Conservation (phyloP, 2,888 invertebrate genomes). For the Ellobium chinense region DNA sequence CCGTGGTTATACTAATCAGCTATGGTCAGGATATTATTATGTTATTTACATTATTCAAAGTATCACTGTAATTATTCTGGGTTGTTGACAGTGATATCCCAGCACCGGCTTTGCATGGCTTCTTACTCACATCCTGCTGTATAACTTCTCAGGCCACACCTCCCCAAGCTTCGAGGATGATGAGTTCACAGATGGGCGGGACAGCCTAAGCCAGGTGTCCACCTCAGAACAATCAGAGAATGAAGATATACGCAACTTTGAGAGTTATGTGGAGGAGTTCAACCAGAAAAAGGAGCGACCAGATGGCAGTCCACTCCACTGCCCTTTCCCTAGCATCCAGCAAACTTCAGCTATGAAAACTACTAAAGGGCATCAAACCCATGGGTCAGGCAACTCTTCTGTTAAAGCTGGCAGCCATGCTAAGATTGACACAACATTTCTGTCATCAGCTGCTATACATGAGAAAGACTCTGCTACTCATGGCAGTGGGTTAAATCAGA, state of each 20-base stretch:
- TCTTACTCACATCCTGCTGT: no score
- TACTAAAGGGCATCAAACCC: neutral
- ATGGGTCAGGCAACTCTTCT: neutral
- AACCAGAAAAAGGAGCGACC: conserved; percentile 53
- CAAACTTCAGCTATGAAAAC: neutral
- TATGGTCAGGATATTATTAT: no score
- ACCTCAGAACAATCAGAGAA: conserved; percentile 73
- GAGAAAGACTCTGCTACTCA: no score
- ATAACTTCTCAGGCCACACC: conserved; percentile 52
- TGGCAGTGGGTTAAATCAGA: neutral
- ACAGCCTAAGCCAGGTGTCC: conserved; percentile 69
- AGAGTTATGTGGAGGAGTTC: conserved; percentile 71
- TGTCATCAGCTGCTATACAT: neutral
- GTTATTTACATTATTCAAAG: no score
- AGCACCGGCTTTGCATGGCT: no score
- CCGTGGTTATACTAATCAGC: no score
- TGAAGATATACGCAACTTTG: conserved; percentile 71
- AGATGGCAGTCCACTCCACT: conserved; percentile 57
- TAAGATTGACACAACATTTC: neutral
- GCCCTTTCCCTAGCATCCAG: conserved; percentile 51
- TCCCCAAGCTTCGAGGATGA: conserved; percentile 67
- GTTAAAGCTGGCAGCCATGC: neutral
- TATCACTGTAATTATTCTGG: no score
- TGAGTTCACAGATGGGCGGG: conserved; percentile 71
- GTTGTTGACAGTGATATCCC: no score